phyloP scores from a whole-genome alignment of 2,888 invertebrate species.

The Eilema depressum region DNA sequence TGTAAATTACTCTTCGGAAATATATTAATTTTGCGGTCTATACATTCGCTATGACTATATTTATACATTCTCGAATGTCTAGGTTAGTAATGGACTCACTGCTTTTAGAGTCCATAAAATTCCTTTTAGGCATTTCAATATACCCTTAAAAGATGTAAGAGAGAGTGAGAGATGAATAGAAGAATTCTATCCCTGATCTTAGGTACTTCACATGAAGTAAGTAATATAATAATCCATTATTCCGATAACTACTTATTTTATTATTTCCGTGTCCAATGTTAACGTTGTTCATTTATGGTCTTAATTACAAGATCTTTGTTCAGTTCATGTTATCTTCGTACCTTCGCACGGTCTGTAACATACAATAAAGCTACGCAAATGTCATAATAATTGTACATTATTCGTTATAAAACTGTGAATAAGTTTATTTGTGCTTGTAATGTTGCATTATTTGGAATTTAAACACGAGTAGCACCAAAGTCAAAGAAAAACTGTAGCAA shows the following conservation, averaged over 20 bases:
- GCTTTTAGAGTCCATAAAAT: not conserved
- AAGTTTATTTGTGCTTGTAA: too few relatives aligned
- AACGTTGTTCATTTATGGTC: conserved; percentile 5
- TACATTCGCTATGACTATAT: not conserved
- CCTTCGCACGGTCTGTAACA: conserved; percentile 16
- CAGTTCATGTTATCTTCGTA: conserved; percentile 1
- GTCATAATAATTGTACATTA: conserved; percentile 34
- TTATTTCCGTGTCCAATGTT: conserved; percentile 17
- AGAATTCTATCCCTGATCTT: not conserved
- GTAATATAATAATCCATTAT: not conserved
- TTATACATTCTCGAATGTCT: not conserved
- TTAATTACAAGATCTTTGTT: conserved; percentile 16
- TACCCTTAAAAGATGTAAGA: not conserved
- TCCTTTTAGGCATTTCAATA: not conserved
- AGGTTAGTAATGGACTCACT: conserved; percentile 1
- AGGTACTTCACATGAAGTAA: not conserved
- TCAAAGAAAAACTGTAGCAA: too few relatives aligned
- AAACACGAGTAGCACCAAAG: too few relatives aligned
- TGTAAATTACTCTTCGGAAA: not conserved
- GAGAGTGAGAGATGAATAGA: not conserved
- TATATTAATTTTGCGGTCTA: not conserved
- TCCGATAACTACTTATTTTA: conserved; percentile 16
- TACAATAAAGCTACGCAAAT: conserved; percentile 23
- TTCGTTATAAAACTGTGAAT: conserved; percentile 24
- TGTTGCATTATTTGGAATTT: too few relatives aligned